These are phyloP conservation scores for Xanthostigma xanthostigma DNA, from an alignment of 2,888 invertebrate species.

Conservation along the genomic window DNA sequence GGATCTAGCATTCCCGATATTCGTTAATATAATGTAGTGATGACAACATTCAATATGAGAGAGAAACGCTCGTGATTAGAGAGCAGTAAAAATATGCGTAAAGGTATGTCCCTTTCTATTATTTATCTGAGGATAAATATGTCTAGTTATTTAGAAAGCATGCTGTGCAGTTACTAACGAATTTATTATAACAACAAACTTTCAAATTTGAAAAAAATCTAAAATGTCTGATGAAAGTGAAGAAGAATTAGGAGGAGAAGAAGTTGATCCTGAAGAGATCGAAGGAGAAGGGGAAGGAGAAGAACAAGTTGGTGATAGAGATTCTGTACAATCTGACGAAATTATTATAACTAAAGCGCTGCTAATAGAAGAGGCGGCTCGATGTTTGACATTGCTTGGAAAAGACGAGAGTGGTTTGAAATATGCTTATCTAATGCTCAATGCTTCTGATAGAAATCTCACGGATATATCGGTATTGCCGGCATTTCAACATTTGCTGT, in stretches of 20 bases:
- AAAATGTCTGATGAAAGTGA: neutral
- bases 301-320: neutral
- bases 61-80: no score
- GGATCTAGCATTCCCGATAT: no score
- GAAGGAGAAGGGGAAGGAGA: neutral
- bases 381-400: constrained; percentile 24
- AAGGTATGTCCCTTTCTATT: no score
- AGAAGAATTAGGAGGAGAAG: neutral
- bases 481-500: constrained; percentile 38
- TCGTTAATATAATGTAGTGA: no score
- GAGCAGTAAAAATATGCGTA: no score
- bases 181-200: no score
- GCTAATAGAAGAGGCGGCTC: constrained; percentile 25
- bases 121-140: no score
- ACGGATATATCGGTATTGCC: constrained; percentile 36
- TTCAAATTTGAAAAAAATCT: constrained; percentile 1
- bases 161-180: no score
- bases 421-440: constrained; percentile 42
- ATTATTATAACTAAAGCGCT: constrained; percentile 20
- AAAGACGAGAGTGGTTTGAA: constrained; percentile 30
- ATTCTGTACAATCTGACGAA: constrained; percentile 9
- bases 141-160: no score
- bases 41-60: no score
- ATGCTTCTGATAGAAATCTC: constrained; percentile 31
- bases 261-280: neutral